Base-by-base conservation (phyloP, 2,113 vertebrate species). In the Paramisgurnus dabryanus region DNA sequence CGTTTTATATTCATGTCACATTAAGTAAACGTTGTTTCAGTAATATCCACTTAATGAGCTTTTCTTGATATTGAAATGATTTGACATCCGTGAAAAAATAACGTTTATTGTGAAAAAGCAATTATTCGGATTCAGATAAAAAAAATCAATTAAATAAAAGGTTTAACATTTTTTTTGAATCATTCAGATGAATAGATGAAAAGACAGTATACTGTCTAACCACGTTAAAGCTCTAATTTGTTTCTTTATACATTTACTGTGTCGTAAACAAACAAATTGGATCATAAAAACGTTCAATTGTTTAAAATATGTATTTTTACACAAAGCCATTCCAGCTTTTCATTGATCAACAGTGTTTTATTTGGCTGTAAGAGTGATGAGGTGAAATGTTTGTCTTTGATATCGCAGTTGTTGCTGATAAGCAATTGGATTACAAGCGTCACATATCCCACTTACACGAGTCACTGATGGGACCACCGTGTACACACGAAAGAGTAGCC, bases 1-100 rank as follows among this genome's bases (percentile, higher is more conserved):
- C 65, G 72, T 80, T 86, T 89, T 80, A 84, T 85, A 78, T 87
- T 87, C 89, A 78, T 80, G 85, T 86, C 80, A 79, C 45, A 87
- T 82, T 88, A 87, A 60, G 84, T 76, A 75, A 27, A 70, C 69
- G 86, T 90, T 90, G 89, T 88, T 90, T 85, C 82, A 87, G 85
- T 87, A 50, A 89, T 87, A 86, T 80, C 13, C 45, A 82, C 49
- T 65, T 81, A 88, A 87, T 34, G 81, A 86, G n/a, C 63, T 71
- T 61, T 80, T 85, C 90, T 92, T 93, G 84, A 89, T 81, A 91
- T 92, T 90, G 83, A 90, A 91, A 92, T 89, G 17, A 12, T 2
- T 53, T 13, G 66, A 11, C 45, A 76, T 76, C 13, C 84, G 53
- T 65, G 40, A 39, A 50, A 66, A 81, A 80, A 68, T 68, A n/a